Conservation (phyloP, 2,888 invertebrate species). For the Osedax fenrisi region DNA sequence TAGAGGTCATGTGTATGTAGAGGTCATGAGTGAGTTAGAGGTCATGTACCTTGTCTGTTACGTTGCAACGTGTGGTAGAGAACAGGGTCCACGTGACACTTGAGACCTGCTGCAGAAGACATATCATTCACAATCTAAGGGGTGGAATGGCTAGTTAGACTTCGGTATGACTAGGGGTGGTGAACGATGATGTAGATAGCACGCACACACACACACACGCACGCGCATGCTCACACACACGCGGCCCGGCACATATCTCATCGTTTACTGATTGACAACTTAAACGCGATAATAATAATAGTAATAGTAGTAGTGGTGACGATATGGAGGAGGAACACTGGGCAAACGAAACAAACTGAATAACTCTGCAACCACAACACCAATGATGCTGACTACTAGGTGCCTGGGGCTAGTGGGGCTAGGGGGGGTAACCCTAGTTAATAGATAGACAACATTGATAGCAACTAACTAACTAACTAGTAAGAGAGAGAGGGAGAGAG, state of each 20-base stretch:
- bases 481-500: too few species aligned
- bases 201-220: conserved; percentile 5
- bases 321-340: too few species aligned
- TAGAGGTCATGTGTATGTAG: background rate
- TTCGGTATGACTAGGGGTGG: background rate
- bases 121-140: conserved; percentile 79
- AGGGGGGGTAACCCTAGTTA: too few species aligned
- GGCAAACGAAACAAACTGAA: too few species aligned
- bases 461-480: too few species aligned
- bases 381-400: too few species aligned
- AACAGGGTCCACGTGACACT: conserved; percentile 87
- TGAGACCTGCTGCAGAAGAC: conserved; percentile 86
- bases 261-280: background rate
- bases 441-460: too few species aligned
- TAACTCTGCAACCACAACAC: too few species aligned
- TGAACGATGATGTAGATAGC: background rate
- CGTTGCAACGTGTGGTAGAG: conserved; percentile 75
- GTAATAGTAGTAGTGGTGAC: too few species aligned
- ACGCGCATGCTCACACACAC: background rate
- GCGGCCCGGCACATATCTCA: background rate
- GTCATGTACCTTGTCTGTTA: conserved; percentile 63
- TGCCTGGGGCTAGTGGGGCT: too few species aligned
- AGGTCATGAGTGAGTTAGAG: background rate
- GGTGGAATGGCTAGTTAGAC: background rate
- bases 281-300: too few species aligned